Conservation (phyloP, 2,797 vertebrate species). For the Premnoplex brunnescens region DNA sequence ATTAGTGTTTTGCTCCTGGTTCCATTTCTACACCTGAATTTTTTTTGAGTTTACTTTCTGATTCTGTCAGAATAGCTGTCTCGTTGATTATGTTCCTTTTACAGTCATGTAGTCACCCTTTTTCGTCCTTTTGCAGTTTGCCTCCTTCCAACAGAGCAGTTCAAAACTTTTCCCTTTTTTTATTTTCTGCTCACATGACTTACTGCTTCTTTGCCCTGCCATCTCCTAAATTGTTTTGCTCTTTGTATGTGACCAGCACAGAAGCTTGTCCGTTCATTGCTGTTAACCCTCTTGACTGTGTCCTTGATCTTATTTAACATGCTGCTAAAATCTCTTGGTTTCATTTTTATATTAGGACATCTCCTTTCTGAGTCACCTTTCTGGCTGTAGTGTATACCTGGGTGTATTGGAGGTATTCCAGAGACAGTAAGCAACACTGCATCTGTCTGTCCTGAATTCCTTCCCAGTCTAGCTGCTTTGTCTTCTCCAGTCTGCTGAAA, state of each 20-base stretch:
- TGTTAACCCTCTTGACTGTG: not conserved
- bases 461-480: not conserved
- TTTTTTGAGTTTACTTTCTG: not conserved
- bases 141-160: not conserved
- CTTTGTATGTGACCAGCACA: not conserved
- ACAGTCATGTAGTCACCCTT: not conserved
- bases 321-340: not conserved
- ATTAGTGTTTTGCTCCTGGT: not conserved
- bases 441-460: not conserved
- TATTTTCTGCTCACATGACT: not conserved
- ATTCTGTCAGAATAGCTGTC: not conserved
- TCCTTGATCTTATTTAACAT: not conserved
- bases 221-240: not conserved
- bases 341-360: not conserved
- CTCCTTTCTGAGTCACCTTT: slow-evolving; percentile 10
- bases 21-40: not conserved
- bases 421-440: not conserved
- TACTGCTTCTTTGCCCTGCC: not conserved
- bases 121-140: not conserved
- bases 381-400: not conserved
- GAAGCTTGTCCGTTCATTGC: not conserved
- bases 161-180: not conserved
- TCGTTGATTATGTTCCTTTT: not conserved
- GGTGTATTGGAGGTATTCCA: not conserved
- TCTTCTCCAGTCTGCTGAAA: not conserved